phyloP scores from a whole-genome alignment of 2,113 vertebrate species.

The Stegostoma tigrinum region DNA sequence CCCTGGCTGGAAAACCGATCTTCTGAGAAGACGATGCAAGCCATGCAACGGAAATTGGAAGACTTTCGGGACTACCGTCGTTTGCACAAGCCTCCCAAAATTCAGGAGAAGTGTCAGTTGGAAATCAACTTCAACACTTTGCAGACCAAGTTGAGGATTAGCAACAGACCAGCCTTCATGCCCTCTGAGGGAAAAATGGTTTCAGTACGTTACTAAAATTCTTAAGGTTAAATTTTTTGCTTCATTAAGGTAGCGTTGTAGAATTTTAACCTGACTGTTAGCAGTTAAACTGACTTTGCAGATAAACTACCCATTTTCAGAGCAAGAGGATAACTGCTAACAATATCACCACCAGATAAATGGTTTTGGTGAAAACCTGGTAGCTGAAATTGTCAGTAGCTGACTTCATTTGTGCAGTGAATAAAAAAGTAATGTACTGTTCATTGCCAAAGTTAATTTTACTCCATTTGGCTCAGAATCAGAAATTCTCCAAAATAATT shows the following conservation, averaged over 20 bases:
- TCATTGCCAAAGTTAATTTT: neutral
- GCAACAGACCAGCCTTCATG: conserved; percentile 95
- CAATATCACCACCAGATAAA: neutral
- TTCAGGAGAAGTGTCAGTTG: conserved; percentile 96
- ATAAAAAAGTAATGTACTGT: neutral
- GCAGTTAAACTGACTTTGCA: neutral
- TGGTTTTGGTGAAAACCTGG: neutral
- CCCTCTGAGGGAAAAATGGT: conserved; percentile 98
- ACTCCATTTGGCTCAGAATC: neutral
- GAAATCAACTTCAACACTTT: conserved; percentile 98
- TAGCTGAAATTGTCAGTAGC: neutral
- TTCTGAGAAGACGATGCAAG: conserved; percentile 86
- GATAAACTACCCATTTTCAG: neutral
- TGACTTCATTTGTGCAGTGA: neutral
- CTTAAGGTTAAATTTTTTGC: neutral
- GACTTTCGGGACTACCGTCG: conserved; percentile 95
- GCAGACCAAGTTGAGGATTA: conserved; percentile 94
- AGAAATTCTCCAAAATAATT: neutral
- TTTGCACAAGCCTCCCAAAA: conserved; percentile 92
- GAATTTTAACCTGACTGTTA: neutral
- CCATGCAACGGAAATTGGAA: conserved; percentile 93
- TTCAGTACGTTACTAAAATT: conserved; percentile 67
- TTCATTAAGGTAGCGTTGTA: neutral
- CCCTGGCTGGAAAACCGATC: conserved; percentile 94
- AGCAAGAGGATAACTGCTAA: neutral